Evolutionary conservation across 2,888 invertebrate species (phyloP).

Genomic region (Cryptocephalus primarius): DNA sequence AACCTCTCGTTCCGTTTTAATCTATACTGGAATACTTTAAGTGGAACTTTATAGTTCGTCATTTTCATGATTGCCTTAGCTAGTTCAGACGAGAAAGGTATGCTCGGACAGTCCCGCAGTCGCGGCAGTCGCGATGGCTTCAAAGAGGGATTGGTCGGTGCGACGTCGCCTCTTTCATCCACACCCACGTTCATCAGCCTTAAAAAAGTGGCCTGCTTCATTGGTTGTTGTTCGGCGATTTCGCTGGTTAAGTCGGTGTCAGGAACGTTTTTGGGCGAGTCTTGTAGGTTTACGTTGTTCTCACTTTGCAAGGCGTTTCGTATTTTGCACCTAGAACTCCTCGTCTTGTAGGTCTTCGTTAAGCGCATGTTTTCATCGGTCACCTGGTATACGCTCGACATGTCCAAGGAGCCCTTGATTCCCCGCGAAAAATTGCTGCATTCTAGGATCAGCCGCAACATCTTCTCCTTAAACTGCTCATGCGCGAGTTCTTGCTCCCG

Average conservation of each 20-base stretch:
- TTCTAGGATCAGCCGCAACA: not conserved
- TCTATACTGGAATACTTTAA: constrained; percentile 17
- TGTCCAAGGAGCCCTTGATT: no score
- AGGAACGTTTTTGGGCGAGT: not conserved
- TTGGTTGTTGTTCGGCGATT: no score
- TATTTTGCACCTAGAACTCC: no score
- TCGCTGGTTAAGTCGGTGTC: not conserved
- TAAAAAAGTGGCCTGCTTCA: constrained; percentile 1
- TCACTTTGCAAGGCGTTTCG: no score
- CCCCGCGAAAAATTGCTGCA: not conserved
- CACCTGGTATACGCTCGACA: not conserved
- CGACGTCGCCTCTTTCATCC: constrained; percentile 1
- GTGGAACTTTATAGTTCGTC: constrained; percentile 16
- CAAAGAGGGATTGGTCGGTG: not conserved
- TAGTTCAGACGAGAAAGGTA: constrained; percentile 29
- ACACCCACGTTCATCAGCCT: not conserved
- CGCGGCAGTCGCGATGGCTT: constrained; percentile 1
- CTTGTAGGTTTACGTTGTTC: no score
- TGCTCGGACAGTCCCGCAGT: constrained; percentile 11
- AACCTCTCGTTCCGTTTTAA: constrained; percentile 24
- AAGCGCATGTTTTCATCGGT: constrained; percentile 3
- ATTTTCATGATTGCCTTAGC: constrained; percentile 20
- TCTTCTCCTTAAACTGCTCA: not conserved
- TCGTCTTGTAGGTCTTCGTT: not conserved
- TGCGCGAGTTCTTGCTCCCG: not conserved